phyloP scores from a whole-genome alignment of 1,140 invertebrate genomes.

The Meloidogyne floridensis region DNA sequence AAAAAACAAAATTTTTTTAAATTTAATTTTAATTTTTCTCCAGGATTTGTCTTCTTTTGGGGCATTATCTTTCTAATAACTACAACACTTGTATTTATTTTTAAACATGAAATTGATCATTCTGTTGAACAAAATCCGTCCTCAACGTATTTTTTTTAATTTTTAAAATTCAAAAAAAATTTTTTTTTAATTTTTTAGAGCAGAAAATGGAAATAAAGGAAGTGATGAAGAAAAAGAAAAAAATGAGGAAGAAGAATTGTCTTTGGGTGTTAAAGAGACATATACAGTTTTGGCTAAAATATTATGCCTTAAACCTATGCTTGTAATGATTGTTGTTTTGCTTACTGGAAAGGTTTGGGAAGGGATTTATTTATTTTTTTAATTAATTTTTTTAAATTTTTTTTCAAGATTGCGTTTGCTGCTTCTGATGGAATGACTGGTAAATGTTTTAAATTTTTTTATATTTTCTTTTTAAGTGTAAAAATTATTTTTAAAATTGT shows the following conservation, averaged over 20 bases:
- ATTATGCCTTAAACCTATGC: slow-evolving; percentile 80
- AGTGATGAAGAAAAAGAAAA: slow-evolving; percentile 13
- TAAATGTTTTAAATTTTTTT: slow-evolving; percentile 77
- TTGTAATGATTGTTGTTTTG: slow-evolving; percentile 76
- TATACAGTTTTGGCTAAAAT: slow-evolving; percentile 84
- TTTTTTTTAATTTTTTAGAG: not conserved
- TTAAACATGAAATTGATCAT: slow-evolving; percentile 80
- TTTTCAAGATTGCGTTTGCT: slow-evolving; percentile 79
- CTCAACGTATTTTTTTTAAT: slow-evolving; percentile 3
- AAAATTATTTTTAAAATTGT: too few species aligned
- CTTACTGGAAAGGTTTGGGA: slow-evolving; percentile 79
- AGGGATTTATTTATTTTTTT: not conserved
- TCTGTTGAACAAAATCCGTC: slow-evolving; percentile 40
- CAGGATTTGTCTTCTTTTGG: slow-evolving; percentile 92
- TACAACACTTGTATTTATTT: slow-evolving; percentile 84
- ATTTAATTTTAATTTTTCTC: slow-evolving; percentile 46
- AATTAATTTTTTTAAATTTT: slow-evolving; percentile 10
- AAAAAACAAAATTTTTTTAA: not conserved
- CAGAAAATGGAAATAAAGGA: slow-evolving; percentile 7
- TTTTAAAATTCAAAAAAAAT: slow-evolving; percentile 15
- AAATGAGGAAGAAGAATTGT: slow-evolving; percentile 67
- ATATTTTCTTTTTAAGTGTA: not conserved
- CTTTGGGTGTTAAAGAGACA: slow-evolving; percentile 76
- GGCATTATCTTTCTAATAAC: slow-evolving; percentile 84
- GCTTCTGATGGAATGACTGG: slow-evolving; percentile 91